These are phyloP conservation scores for Philopotamus ludificatus DNA, from an alignment of 1,140 invertebrate genomes.

Conservation along the genomic window DNA sequence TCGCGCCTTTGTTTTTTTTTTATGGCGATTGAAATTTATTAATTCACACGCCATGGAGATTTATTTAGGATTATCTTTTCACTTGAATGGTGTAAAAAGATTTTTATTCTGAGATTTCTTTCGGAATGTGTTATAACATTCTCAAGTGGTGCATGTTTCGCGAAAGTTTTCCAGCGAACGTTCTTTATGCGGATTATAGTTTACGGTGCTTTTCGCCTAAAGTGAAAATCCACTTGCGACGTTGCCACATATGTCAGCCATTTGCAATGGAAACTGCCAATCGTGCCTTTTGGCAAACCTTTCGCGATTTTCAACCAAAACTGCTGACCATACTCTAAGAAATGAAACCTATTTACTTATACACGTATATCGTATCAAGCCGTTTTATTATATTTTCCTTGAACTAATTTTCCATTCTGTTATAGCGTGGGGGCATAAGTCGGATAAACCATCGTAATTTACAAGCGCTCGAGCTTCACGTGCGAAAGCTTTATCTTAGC, in stretches of 20 bases:
- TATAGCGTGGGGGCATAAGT: too few species aligned
- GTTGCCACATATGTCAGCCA: background rate
- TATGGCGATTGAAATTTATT: too few species aligned
- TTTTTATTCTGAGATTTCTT: too few species aligned
- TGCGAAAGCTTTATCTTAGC: conserved; percentile 18
- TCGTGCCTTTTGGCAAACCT: background rate
- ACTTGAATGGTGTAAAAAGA: too few species aligned
- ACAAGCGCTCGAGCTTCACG: conserved; percentile 18
- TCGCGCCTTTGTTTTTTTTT: too few species aligned
- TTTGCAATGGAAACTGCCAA: background rate
- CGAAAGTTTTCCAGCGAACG: too few species aligned
- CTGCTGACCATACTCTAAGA: background rate
- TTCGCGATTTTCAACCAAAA: background rate
- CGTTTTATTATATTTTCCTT: background rate
- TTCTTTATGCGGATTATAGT: too few species aligned
- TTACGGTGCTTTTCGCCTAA: background rate
- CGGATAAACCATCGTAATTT: conserved; percentile 25
- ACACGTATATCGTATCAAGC: too few species aligned
- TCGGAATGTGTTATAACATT: too few species aligned
- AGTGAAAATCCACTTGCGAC: background rate
- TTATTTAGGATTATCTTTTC: too few species aligned
- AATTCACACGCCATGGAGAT: too few species aligned
- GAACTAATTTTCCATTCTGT: background rate
- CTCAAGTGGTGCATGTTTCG: too few species aligned
- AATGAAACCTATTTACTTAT: background rate